A percentile compares a stretch with the other conserved stretches of the same genome.
Evolutionary conservation across 1,140 invertebrate species (phyloP).

Genomic region (Samia ricini): DNA sequence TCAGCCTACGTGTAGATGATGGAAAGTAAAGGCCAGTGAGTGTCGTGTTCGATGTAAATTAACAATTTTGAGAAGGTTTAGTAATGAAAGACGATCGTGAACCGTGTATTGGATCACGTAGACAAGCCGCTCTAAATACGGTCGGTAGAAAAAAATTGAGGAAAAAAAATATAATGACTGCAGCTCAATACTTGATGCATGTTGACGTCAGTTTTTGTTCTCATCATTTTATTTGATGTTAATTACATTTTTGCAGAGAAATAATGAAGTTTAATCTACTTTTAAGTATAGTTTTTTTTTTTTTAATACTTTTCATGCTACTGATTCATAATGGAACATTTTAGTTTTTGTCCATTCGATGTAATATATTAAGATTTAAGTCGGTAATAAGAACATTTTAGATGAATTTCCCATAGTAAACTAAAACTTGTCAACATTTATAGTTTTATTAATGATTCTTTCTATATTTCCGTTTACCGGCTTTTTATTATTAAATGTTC

Average conservation of each 20-base stretch:
- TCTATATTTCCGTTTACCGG: no score
- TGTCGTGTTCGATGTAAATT: background rate
- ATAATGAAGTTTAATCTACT: background rate
- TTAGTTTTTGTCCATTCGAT: background rate
- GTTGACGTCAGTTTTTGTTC: constrained; percentile 1
- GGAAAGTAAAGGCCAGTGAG: background rate
- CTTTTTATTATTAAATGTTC: no score
- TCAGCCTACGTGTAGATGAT: background rate
- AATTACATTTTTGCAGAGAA: background rate
- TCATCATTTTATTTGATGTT: background rate
- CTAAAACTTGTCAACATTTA: no score
- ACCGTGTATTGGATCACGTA: background rate
- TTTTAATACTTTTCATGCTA: background rate
- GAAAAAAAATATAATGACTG: constrained; percentile 1
- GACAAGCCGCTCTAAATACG: background rate
- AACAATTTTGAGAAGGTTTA: background rate
- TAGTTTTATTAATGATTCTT: no score
- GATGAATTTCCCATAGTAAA: no score
- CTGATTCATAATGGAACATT: background rate
- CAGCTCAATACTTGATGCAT: background rate
- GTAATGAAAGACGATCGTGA: background rate
- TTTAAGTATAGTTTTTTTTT: background rate
- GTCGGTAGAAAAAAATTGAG: background rate
- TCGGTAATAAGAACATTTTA: background rate
- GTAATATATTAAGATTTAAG: background rate